Base-by-base conservation (phyloP, 2,797 vertebrate genomes). In the Pseudopleuronectes americanus region DNA sequence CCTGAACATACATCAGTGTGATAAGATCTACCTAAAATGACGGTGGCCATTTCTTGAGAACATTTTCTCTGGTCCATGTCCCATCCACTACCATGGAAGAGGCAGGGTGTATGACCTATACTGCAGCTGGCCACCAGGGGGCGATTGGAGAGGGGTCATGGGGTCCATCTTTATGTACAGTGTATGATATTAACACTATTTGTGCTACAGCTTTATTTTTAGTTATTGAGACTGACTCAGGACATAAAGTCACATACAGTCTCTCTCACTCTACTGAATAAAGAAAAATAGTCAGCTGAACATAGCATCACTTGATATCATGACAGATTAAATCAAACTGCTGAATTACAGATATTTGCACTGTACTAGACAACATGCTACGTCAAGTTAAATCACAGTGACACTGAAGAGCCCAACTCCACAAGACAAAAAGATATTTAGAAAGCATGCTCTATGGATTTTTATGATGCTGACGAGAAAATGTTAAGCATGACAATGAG, bases 381-480 rank as follows among this genome's bases (percentile, higher is more conserved):
- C 43, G 83, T 72, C 60, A 55, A 62, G 62, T 74, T 71, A 83
- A 77, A 80, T 77, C 67, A 81, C 54, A 81, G 47, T 26, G 58
- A 84, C 77, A 81, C n/a, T 26, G 54, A 80, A 68, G 70, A 80
- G 64, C 72, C 57, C 64, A 57, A 79, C 70, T 73, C 57, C 70
- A 86, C 72, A 68, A 77, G 77, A 84, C 78, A 63, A 9, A 49
- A 74, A 78, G 74, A 51, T 66, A 66, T 69, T 62, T 59, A 71
- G 54, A 80, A 68, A 67, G 81, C 92, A 93, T 91, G 92, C 90
- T 86, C 68, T 76, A 80, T 79, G 79, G 64, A 83, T 83, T 77
- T 77, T 74, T 53, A 82, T 84, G 85, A 86, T 48, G 51, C 76
- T 53, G 66, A 79, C 10, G 49, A 74, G 64, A 80, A 74, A 80